A percentile compares a stretch with the other conserved stretches of the same genome.
These are phyloP conservation scores for Drosophila quadrilineata DNA, from an alignment of 1,140 invertebrate genomes.

Conservation along the genomic window DNA sequence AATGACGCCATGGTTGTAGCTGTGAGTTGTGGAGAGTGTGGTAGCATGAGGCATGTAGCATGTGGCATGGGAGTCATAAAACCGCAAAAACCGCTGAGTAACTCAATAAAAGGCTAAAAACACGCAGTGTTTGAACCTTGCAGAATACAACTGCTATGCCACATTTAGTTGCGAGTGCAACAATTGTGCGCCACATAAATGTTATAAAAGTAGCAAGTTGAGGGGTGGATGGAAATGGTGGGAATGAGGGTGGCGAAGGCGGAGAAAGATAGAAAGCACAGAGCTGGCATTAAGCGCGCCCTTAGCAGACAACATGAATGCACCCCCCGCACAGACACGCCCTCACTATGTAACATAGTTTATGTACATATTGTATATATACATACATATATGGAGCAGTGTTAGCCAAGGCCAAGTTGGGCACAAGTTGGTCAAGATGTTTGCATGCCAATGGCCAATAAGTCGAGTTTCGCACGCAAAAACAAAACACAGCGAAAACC, in stretches of 20 bases:
- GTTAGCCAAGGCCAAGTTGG: conserved; percentile 61
- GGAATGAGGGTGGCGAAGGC: neutral
- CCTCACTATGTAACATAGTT: conserved; percentile 2
- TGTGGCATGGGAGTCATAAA: conserved; percentile 31
- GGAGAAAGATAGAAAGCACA: neutral
- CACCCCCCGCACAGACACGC: conserved; percentile 4
- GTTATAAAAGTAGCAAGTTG: neutral
- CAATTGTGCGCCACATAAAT: conserved; percentile 38
- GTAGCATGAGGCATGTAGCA: conserved; percentile 23
- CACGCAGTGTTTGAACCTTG: conserved; percentile 22
- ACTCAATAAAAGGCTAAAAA: conserved; percentile 40
- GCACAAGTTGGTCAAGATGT: conserved; percentile 52
- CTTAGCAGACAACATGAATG: conserved; percentile 37
- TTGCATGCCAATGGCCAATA: conserved; percentile 75
- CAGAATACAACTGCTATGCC: conserved; percentile 25
- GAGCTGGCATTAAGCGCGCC: conserved; percentile 15
- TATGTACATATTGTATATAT: neutral
- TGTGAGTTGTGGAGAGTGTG: no score
- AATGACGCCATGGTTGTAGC: conserved; percentile 44
- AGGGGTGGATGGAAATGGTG: neutral
- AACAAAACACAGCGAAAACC: no score
- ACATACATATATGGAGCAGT: neutral
- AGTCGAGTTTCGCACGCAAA: conserved; percentile 64
- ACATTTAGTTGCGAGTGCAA: conserved; percentile 60
- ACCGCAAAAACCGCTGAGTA: conserved; percentile 40